Conservation (phyloP, 2,113 vertebrate species). For the Rousettus leschenaultii region DNA sequence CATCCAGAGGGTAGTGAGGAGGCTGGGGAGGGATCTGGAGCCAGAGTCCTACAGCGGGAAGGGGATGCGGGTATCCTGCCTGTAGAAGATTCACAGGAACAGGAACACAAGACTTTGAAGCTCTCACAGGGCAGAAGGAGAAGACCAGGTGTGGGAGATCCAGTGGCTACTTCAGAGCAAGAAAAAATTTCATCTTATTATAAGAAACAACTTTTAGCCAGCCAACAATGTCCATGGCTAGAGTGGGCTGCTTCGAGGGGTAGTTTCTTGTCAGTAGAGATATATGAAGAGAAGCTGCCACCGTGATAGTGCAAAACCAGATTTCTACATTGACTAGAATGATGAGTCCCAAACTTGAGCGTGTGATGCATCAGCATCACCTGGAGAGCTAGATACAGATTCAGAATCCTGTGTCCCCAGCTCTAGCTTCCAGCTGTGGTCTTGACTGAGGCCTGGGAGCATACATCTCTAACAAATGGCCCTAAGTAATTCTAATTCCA, state of each 20-base stretch:
- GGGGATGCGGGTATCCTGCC: not conserved
- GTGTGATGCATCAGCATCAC: not conserved
- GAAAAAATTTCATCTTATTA: not conserved
- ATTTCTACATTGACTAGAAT: slow-evolving; percentile 2
- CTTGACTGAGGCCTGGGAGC: not conserved
- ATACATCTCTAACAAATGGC: not conserved
- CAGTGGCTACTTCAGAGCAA: not conserved
- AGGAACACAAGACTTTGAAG: not conserved
- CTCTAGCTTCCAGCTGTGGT: not conserved
- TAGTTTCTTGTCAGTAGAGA: not conserved
- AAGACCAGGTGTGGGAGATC: not conserved
- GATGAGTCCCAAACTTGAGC: not conserved
- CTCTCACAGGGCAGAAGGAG: not conserved
- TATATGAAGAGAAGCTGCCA: not conserved
- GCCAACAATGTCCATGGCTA: not conserved
- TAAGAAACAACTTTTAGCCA: not conserved
- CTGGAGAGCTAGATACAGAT: not conserved
- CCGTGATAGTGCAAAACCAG: not conserved
- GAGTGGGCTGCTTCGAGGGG: not conserved
- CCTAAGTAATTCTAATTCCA: not conserved
- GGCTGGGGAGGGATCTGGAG: not conserved
- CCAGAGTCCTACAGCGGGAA: not conserved
- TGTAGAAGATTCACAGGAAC: not conserved
- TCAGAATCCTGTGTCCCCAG: not conserved
- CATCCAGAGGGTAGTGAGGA: not conserved